Evolutionary conservation across 2,797 vertebrate species (phyloP), one percentile per base, ranked within the genome.

Genomic region (Rachycentron canadum): DNA sequence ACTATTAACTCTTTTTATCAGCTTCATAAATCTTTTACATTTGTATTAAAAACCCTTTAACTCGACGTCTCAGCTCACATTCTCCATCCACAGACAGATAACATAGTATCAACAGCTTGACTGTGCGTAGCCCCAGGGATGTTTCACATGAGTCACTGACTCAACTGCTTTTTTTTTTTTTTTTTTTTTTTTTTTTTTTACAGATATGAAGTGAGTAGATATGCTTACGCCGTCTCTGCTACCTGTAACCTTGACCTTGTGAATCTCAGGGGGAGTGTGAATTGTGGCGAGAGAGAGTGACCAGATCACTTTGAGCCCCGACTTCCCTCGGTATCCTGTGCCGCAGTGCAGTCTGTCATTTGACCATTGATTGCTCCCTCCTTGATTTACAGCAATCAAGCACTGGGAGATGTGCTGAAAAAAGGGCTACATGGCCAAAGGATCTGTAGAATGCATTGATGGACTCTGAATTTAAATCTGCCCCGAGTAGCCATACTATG

Each of bases 321-420:
- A 53, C 70, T 85, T 81, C 65, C 71, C 76, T 80, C 79, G 73
- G 83, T 68, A 34, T 60, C 45, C 67, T 13, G 11, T 62, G 55
- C 83, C 76, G 82, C 86, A 83, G n/a, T 78, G 73, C 81, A 78
- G 64, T 82, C 64, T 58, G 74, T 78, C 83, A 85, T 77, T 77
- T 81, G 38, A 67, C 32, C 80, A 85, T 67, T 67, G 82, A 83
- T 93, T 87, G 83, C 69, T 86, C 76, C 80, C 78, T 86, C 84
- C 87, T 79, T 86, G 86, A 92, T 90, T 92, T 87, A 90, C 78
- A 79, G 87, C 89, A 92, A 90, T 93, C 92, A 92, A 55, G 73
- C 19, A 13, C 58, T 16, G 32, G 56, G 30, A 69, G 56, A 57
- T 7, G 58, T 68, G 57, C 65, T 73, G 65, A 43, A 69, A 82